phyloP scores from a whole-genome alignment of 2,113 vertebrate genomes.

The Mormoops blainvillei region DNA sequence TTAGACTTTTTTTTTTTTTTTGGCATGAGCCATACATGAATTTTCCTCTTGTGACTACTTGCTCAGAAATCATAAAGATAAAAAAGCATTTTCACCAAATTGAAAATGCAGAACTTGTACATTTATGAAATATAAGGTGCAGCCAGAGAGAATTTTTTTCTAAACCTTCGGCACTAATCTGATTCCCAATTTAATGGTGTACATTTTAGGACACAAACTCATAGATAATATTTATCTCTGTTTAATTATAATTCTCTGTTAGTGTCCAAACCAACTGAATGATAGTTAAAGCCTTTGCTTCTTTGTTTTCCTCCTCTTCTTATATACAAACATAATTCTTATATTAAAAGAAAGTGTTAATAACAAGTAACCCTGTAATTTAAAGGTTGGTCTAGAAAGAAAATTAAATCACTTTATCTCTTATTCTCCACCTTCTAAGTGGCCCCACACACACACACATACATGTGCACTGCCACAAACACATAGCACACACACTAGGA shows the following conservation, averaged over 20 bases:
- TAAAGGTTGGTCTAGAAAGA: background rate
- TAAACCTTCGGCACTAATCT: background rate
- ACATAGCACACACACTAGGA: background rate
- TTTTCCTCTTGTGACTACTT: slow-evolving; percentile 36
- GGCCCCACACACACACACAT: background rate
- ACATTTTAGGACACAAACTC: background rate
- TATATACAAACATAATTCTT: background rate
- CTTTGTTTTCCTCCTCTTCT: background rate
- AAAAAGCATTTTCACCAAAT: background rate
- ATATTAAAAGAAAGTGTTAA: background rate
- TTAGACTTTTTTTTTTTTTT: background rate
- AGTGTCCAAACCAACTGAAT: background rate
- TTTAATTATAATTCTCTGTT: slow-evolving; percentile 4
- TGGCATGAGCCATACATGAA: background rate
- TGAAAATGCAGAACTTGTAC: background rate
- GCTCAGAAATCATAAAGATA: slow-evolving; percentile 34
- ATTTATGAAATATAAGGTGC: background rate
- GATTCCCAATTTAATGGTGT: background rate
- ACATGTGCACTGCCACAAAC: background rate
- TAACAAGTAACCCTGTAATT: background rate
- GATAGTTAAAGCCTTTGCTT: background rate
- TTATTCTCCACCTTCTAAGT: background rate
- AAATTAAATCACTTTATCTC: background rate
- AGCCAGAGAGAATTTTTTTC: background rate
- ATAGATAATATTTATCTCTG: background rate